These are phyloP conservation scores for Onychorhynchus coronatus DNA, from an alignment of 2,113 vertebrate genomes.

Conservation along the genomic window DNA sequence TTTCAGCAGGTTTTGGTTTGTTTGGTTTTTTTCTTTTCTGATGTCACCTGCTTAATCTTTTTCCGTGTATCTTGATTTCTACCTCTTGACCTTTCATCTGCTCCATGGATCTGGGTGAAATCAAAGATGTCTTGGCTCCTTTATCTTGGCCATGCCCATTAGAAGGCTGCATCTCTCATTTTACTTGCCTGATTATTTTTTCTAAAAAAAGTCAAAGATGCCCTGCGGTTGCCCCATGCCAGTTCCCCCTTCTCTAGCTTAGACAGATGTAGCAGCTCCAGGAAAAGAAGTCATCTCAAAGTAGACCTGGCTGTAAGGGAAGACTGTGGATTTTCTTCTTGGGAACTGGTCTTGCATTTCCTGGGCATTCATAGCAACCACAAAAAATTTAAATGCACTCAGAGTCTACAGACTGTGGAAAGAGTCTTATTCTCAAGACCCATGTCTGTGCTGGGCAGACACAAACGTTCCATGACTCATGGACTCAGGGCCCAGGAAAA, in stretches of 20 bases:
- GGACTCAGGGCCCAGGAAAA: background rate
- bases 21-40: background rate
- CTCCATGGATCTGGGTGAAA: background rate
- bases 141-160: background rate
- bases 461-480: background rate
- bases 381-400: background rate
- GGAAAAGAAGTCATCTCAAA: background rate
- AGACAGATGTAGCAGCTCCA: background rate
- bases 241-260: fast-evolving
- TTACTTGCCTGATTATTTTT: background rate
- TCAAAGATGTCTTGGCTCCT: background rate
- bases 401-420: background rate
- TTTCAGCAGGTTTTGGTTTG: background rate
- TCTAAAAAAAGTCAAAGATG: background rate
- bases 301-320: background rate
- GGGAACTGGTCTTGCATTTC: background rate
- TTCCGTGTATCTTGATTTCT: background rate
- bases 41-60: background rate
- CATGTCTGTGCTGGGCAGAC: background rate
- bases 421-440: background rate
- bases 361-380: background rate
- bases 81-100: background rate
- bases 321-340: background rate
- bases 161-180: background rate
- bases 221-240: background rate